Percentiles rank a stretch among this genome's conserved stretches.
Conservation (phyloP, 2,113 vertebrate genomes). For the Macroglossus sobrinus region DNA sequence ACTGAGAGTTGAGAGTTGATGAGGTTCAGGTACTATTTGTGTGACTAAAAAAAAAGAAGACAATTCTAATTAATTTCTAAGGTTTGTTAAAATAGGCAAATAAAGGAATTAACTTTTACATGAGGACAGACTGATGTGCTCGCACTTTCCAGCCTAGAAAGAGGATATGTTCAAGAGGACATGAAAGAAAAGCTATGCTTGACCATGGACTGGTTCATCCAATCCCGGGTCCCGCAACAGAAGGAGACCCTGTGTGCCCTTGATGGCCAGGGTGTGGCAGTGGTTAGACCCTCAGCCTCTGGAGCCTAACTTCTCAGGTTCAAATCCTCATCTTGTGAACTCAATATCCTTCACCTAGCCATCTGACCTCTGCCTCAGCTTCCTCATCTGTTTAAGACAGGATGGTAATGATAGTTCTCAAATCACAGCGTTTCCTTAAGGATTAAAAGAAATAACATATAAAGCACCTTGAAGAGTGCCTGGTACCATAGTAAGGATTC, state of each 20-base stretch:
- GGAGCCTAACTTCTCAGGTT: not conserved
- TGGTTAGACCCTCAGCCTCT: not conserved
- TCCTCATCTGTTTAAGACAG: not conserved
- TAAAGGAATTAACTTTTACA: not conserved
- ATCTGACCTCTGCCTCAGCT: not conserved
- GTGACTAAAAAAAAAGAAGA: not conserved
- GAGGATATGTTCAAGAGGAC: not conserved
- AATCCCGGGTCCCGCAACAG: not conserved
- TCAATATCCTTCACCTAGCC: not conserved
- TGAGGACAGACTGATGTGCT: not conserved
- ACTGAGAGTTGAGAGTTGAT: not conserved
- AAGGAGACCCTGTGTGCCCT: rapidly evolving
- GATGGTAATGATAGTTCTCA: not conserved
- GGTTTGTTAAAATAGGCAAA: not conserved
- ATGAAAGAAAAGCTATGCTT: not conserved
- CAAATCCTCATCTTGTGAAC: not conserved
- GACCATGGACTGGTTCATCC: not conserved
- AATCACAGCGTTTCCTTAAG: not conserved
- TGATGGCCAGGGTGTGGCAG: no score
- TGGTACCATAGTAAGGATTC: not conserved
- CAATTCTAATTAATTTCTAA: not conserved
- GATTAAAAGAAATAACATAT: not conserved
- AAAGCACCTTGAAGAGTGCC: not conserved
- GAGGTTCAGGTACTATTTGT: not conserved
- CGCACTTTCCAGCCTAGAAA: not conserved